A percentile compares a stretch with the other conserved stretches of the same genome.
phyloP scores from a whole-genome alignment of 1,140 invertebrate genomes.

The Eulimnadia texana region DNA sequence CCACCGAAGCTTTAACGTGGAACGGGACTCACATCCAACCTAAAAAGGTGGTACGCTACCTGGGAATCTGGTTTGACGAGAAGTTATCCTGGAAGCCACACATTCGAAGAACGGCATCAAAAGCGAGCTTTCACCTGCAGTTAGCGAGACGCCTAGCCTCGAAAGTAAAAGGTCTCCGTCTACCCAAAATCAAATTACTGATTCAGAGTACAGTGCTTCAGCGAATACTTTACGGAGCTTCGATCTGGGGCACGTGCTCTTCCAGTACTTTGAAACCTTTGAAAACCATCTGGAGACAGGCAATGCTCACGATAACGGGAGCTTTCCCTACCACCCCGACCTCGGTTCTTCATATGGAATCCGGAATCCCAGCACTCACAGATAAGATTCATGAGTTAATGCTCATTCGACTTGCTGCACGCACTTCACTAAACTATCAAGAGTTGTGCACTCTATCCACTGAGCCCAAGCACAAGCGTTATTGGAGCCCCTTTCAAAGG shows the following conservation, averaged over 20 bases:
- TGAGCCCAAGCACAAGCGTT: background rate
- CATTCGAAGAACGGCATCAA: slow-evolving; percentile 2
- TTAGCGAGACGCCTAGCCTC: background rate
- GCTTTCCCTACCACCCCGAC: slow-evolving; percentile 1
- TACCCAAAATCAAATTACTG: background rate
- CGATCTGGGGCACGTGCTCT: background rate
- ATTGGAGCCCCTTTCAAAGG: background rate
- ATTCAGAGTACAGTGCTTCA: background rate
- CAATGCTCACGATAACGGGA: background rate
- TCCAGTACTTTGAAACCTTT: background rate
- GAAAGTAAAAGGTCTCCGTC: background rate
- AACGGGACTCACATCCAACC: background rate
- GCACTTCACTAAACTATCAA: background rate
- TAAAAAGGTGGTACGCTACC: background rate
- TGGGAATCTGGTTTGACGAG: slow-evolving; percentile 2
- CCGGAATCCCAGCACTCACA: background rate
- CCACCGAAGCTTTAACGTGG: background rate
- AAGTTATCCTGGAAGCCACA: background rate
- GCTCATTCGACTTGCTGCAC: background rate
- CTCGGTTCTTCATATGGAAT: background rate
- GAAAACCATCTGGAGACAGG: background rate
- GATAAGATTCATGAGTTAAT: background rate
- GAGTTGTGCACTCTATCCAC: background rate
- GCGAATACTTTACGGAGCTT: background rate
- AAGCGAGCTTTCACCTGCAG: background rate